Evolutionary conservation across 2,888 invertebrate genomes (phyloP).

Genomic region (Laspeyria flexula): DNA sequence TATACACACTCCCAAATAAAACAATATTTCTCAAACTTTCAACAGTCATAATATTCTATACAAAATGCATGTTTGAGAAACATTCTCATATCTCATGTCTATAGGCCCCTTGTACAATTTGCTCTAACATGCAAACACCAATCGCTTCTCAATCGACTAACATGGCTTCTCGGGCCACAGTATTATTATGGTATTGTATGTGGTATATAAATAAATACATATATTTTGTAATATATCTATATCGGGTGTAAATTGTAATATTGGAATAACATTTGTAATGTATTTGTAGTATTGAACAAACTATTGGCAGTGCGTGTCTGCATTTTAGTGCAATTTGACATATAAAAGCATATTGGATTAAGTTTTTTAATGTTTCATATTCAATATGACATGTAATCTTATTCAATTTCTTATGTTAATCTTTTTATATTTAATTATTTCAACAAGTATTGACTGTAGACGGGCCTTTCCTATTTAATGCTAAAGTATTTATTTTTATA

Average conservation of each 20-base stretch:
- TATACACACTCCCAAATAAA: conserved; percentile 26
- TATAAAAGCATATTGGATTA: conserved; percentile 82
- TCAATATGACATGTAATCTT: conserved; percentile 36
- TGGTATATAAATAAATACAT: conserved; percentile 79
- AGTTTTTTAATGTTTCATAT: conserved; percentile 54
- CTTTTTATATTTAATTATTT: no score
- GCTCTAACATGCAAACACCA: conserved; percentile 87
- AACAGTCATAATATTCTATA: conserved; percentile 6
- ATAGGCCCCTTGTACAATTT: conserved; percentile 80
- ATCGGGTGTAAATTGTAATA: conserved; percentile 75
- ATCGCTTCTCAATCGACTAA: conserved; percentile 86
- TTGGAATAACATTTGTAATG: conserved; percentile 56
- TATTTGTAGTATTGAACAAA: conserved; percentile 66
- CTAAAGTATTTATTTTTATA: no score
- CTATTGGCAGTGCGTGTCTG: conserved; percentile 86
- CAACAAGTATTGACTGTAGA: no score
- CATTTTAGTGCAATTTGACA: conserved; percentile 85
- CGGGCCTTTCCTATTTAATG: no score
- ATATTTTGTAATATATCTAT: conserved; percentile 82
- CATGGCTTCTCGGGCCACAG: conserved; percentile 83
- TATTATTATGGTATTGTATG: conserved; percentile 84
- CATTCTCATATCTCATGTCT: conserved; percentile 30
- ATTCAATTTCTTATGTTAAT: conserved; percentile 13
- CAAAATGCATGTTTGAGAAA: conserved; percentile 65
- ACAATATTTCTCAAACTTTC: background rate